Evolutionary conservation across 2,797 vertebrate genomes (phyloP), one percentile per base, ranked within the genome.

Genomic region (Carapus acus): DNA sequence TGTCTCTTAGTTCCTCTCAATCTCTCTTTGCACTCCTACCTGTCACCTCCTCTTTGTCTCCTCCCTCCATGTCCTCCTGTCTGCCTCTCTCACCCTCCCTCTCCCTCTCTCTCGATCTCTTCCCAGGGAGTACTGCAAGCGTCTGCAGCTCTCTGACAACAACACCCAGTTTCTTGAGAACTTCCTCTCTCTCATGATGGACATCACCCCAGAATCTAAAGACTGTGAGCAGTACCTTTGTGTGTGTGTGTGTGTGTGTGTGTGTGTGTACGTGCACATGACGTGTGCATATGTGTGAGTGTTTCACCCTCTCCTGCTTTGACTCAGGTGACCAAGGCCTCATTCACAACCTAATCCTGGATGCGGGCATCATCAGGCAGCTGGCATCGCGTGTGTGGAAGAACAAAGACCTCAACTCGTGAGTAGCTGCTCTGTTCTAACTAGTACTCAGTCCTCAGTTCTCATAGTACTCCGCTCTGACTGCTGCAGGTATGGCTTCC

Each of bases 101-200:
- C 1, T 37, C 36, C 50, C 18, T 38, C 34, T 24, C 31, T 62
- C n/a, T 62, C 56, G 54, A 49, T 51, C 49, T 58, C 9, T 62
- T 53, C 64, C 2, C 81, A 98, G 96, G 87, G 94, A 98, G 81
- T 99, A 97, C 82, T 99, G 96, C 87, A 93, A 93, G 85, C 92
- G 92, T 73, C 89, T 99, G 77, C 92, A 93, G 67, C 87, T 92
- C 65, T 94, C 94, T 22, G 92, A 96, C 83, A 98, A 99, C 90
- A 98, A 98, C 89, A 98, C 96, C 0, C 94, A 97, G 78, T 98
- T 98, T 83, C 86, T 99, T 85, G 90, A 94, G 77, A 97, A 94
- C 87, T 99, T 99, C 85, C 91, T 98, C 55, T 90, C 93, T 39
- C 92, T 97, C 71, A 95, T 99, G 91, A 87, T 98, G 83, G 93